Conservation (phyloP, 1,140 invertebrate species). For the Lamellibrachia luymesi region DNA sequence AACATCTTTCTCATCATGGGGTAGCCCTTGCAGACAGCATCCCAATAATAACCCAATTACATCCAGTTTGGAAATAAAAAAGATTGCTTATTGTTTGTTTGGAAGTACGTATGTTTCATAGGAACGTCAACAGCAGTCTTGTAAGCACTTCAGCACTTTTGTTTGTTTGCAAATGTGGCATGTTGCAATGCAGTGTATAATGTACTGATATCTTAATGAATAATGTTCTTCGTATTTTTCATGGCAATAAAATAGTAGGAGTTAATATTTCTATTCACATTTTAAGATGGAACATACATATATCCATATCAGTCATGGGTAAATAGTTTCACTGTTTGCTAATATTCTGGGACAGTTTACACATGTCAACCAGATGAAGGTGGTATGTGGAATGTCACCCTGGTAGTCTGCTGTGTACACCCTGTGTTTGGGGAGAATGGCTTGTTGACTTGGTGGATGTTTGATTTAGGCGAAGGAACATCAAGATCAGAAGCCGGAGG, state of each 20-base stretch:
- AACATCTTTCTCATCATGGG: too few species aligned
- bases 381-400: neutral
- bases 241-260: too few species aligned
- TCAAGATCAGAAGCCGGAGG: neutral
- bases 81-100: neutral
- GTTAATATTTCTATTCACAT: neutral
- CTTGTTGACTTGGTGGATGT: neutral
- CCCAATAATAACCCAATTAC: too few species aligned
- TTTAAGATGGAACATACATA: neutral
- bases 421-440: neutral
- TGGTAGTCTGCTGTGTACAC: neutral
- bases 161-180: neutral
- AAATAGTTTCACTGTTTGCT: neutral
- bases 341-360: neutral
- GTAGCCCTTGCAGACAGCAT: too few species aligned
- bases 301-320: neutral
- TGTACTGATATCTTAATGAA: too few species aligned
- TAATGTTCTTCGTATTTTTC: too few species aligned
- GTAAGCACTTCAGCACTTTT: neutral
- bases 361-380: neutral
- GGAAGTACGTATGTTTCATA: neutral
- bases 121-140: neutral
- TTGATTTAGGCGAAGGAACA: neutral
- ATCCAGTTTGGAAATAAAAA: neutral
- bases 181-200: too few species aligned